Evolutionary conservation across 2,888 invertebrate species (phyloP), one percentile per base, ranked within the genome.

Genomic region (Drosophila conformis): DNA sequence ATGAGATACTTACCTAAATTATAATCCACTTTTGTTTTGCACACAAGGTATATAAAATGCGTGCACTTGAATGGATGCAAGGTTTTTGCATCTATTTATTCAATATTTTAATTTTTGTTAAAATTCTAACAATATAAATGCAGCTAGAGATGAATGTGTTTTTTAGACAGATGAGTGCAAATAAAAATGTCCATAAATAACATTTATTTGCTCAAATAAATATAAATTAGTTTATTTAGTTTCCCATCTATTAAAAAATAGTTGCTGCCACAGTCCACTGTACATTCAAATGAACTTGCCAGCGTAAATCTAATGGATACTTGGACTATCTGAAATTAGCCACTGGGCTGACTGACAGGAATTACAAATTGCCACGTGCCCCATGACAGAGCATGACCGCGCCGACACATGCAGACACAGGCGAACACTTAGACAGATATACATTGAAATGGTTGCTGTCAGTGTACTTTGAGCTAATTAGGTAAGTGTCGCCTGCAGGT

Each of bases 401-500:
- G 5, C 27, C 27, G 48, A 38, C 15, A 36, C 7, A 59, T 48
- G 66, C n/a, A 31, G 10, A 29, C 52, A 52, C 18, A 33, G 10
- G n/a, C 56, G 11, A 13, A 48, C 25, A 38, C 25, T 61, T 35
- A 27, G 31, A 27, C 29, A 27, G 48, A 54, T 29, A 18, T 15
- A 65, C 61, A 70, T 53, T 60, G 74, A 58, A 77, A 73, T 70
- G 59, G 60, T 56, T 46, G 62, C 59, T 68, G 75, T 42, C 78
- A 60, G 35, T 46, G 69, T 54, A 69, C 72, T 59, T 69, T 81
- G 75, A 74, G 87, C 83, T 85, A 88, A 85, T 85, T 85, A 84
- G 80, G 83, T 65, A 78, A 84, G 87, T 88, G 87, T 80, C 72
- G 75, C 85, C 82, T 66, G 73, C 87, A 88, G 85, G 82, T 83